A percentile compares a stretch with the other conserved stretches of the same genome.
These are phyloP conservation scores for Brotula barbata DNA, from an alignment of 2,797 vertebrate species.

Conservation along the genomic window DNA sequence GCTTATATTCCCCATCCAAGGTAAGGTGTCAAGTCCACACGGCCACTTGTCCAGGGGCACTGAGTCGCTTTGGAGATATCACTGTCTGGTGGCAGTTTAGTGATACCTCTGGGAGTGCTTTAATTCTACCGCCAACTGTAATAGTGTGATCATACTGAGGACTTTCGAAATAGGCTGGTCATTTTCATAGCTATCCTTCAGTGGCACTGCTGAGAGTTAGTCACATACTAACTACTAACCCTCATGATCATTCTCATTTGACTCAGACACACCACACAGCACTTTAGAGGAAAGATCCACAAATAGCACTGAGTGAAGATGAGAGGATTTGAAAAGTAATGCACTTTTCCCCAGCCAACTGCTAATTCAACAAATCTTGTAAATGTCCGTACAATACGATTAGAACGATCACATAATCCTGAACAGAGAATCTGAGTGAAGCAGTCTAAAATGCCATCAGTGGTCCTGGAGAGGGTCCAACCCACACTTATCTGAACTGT, in stretches of 20 bases:
- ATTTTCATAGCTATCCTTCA: slow-evolving; percentile 42
- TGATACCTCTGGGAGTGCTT: not conserved
- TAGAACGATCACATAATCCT: slow-evolving; percentile 29
- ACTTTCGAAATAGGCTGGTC: slow-evolving; percentile 34
- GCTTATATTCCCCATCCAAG: slow-evolving; percentile 78
- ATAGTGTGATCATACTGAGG: slow-evolving; percentile 9
- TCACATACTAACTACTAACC: slow-evolving; percentile 56
- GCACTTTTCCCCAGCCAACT: slow-evolving; percentile 4
- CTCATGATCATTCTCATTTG: slow-evolving; percentile 58
- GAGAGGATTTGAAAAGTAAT: slow-evolving; percentile 29
- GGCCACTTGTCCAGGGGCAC: slow-evolving; percentile 20
- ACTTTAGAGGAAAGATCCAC: slow-evolving; percentile 50
- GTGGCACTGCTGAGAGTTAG: slow-evolving; percentile 63
- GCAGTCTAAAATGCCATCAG: slow-evolving; percentile 19
- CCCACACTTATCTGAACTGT: slow-evolving; percentile 28
- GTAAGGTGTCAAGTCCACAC: slow-evolving; percentile 31
- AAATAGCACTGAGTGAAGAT: slow-evolving; percentile 55
- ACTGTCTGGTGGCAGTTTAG: not conserved
- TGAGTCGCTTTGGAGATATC: not conserved
- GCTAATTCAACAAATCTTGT: slow-evolving; percentile 23
- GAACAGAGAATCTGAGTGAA: not conserved
- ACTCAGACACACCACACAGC: slow-evolving; percentile 54
- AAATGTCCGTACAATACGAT: slow-evolving; percentile 5
- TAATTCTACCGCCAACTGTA: slow-evolving; percentile 12
- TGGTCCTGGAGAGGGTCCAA: slow-evolving; percentile 41